These are phyloP conservation scores for Hybognathus amarus DNA, from an alignment of 2,797 vertebrate species.

Conservation along the genomic window DNA sequence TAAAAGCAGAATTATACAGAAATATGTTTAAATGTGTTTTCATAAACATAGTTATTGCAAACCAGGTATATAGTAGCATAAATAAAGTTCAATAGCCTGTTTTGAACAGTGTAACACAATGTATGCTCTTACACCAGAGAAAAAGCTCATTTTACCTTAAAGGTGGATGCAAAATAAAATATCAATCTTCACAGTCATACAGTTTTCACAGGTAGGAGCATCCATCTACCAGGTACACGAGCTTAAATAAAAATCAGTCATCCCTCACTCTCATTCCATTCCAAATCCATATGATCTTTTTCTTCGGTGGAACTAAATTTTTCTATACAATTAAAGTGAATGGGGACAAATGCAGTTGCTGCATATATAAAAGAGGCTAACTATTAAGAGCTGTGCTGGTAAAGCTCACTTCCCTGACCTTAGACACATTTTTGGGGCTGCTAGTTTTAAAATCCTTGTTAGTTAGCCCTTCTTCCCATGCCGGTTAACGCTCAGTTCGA, in stretches of 20 bases:
- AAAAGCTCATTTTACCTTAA: constrained; percentile 30
- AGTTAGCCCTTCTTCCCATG: too few relatives aligned
- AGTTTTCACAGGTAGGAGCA: constrained; percentile 32
- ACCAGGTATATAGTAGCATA: constrained; percentile 47
- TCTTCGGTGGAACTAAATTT: not conserved
- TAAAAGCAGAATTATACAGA: constrained; percentile 59
- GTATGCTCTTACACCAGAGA: constrained; percentile 9
- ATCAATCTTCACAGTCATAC: constrained; percentile 38
- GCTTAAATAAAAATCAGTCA: constrained; percentile 19
- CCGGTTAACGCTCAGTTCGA: not conserved
- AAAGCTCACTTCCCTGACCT: not conserved
- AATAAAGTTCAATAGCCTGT: constrained; percentile 3
- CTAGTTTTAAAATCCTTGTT: not conserved
- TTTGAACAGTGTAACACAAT: constrained; percentile 12
- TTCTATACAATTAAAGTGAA: not conserved
- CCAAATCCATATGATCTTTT: not conserved
- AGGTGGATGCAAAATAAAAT: constrained; percentile 36
- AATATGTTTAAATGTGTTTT: constrained; percentile 57
- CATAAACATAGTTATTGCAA: constrained; percentile 51
- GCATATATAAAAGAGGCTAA: not conserved
- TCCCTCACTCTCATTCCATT: not conserved
- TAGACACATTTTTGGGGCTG: not conserved
- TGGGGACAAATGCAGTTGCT: not conserved
- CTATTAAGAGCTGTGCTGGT: not conserved
- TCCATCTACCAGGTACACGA: constrained; percentile 15